Percentiles rank a stretch among this genome's conserved stretches.
These are phyloP conservation scores for Zaprionus lachaisei DNA, from an alignment of 1,140 invertebrate genomes.

Conservation along the genomic window DNA sequence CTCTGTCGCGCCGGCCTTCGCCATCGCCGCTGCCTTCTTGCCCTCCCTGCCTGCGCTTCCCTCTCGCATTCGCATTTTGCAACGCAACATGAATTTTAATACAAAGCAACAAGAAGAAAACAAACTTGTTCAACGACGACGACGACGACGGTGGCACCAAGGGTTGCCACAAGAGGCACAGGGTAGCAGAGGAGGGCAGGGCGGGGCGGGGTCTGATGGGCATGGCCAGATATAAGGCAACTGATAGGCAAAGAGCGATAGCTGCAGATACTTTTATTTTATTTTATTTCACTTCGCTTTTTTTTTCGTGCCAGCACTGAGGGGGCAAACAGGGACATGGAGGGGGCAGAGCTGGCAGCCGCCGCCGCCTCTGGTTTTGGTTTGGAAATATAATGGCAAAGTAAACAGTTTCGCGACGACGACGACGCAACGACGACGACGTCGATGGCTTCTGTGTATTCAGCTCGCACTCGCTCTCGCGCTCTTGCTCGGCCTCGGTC, in stretches of 20 bases:
- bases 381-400: conserved; percentile 59
- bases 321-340: too few relatives aligned
- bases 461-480: background rate
- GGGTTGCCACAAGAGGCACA: background rate
- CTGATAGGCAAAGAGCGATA: conserved; percentile 55
- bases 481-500: conserved; percentile 13
- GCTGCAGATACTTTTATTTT: conserved; percentile 55
- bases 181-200: background rate
- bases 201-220: conserved; percentile 13
- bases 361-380: conserved; percentile 42
- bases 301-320: background rate
- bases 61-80: conserved; percentile 39
- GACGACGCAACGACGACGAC: conserved; percentile 31
- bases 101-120: conserved; percentile 30
- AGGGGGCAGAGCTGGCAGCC: conserved; percentile 30
- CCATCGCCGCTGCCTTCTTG: background rate
- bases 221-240: conserved; percentile 44
- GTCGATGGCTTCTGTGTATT: conserved; percentile 33
- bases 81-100: conserved; percentile 59
- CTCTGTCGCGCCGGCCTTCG: conserved; percentile 10
- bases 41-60: conserved; percentile 14
- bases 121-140: conserved; percentile 17
- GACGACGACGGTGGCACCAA: background rate
- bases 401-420: conserved; percentile 53
- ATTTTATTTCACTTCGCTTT: conserved; percentile 39